A percentile compares a stretch with the other conserved stretches of the same genome.
Conservation (phyloP, 2,797 vertebrate species). For the Falco berigora region DNA sequence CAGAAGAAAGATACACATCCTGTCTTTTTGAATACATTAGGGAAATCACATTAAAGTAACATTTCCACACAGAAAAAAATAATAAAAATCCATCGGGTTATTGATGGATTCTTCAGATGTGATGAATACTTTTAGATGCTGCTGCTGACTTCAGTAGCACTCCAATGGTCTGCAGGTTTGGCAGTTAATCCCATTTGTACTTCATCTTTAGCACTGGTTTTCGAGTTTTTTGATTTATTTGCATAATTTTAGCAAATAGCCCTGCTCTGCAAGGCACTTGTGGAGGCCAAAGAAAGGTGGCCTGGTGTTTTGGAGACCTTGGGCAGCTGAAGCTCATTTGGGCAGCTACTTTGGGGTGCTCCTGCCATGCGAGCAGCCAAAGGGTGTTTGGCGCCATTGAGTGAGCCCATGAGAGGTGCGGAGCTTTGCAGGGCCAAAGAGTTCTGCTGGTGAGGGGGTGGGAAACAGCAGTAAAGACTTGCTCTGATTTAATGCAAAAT, state of each 20-base stretch:
- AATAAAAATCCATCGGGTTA: not conserved
- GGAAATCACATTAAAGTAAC: slow-evolving; percentile 8
- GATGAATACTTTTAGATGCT: not conserved
- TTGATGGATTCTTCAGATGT: not conserved
- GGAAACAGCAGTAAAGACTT: not conserved
- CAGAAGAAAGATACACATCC: not conserved
- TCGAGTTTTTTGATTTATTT: not conserved
- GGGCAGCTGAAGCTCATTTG: not conserved
- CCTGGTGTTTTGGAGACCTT: accelerated
- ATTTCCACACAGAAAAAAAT: not conserved
- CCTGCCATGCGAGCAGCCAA: not conserved
- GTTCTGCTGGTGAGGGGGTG: not conserved
- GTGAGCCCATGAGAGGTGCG: not conserved
- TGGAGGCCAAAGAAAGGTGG: not conserved
- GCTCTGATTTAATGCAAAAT: not conserved
- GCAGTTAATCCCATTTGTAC: not conserved
- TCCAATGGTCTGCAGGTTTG: not conserved
- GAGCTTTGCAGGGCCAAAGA: not conserved
- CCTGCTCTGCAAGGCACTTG: not conserved
- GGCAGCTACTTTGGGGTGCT: not conserved
- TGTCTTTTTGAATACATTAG: not conserved
- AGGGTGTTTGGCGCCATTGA: not conserved
- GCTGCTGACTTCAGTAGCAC: not conserved
- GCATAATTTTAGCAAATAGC: not conserved
- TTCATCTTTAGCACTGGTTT: not conserved